Evolutionary conservation across 2,113 vertebrate genomes (phyloP), one percentile per base, ranked within the genome.

Genomic region (Sylvicapra grimmia): DNA sequence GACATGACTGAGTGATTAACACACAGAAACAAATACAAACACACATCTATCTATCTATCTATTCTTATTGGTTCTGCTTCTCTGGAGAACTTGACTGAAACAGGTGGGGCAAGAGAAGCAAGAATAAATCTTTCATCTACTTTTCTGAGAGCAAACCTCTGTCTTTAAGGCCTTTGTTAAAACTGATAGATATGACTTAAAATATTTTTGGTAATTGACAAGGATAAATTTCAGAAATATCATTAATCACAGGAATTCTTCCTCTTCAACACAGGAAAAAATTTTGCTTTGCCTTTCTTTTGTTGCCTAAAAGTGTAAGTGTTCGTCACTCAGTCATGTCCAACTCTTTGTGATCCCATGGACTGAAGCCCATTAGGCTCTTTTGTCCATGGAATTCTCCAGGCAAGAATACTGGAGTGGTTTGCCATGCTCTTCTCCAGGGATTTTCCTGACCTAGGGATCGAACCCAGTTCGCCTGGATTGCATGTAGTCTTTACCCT

Each of bases 231-330:
- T 92, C 85, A 51, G 54, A 94, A 87, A 95, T 3, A 0, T n/a
- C 44, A 54, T 54, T 65, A 51, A 65, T 87, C 51, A 47, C 18
- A 72, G 33, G 47, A 94, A 89, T 79, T 63, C 18, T 95, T 85
- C 10, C 79, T 63, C 18, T 95, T 85, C 8, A 36, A 29, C 85
- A 18, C 8, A 72, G 25, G 36, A 90, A 79, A 90, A 31, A 16
- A 72, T 72, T 77, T 96, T 72, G 29, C 49, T 83, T 65, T 79
- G 44, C 21, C 79, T 94, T 86, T 23, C 29, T 82, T 90, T 89
- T 63, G 10, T 33, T 88, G 21, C 18, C 19, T 72, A 72, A 72
- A 72, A 72, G n/a, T 72, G n/a, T 36, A 72, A 72, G 9, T 72
- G 19, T 72, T 72, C 23, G 19, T 72, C 65, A 72, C n/a, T 36